Evolutionary conservation across 2,113 vertebrate genomes (phyloP), one percentile per base, ranked within the genome.

Genomic region (Cavia aperea): DNA sequence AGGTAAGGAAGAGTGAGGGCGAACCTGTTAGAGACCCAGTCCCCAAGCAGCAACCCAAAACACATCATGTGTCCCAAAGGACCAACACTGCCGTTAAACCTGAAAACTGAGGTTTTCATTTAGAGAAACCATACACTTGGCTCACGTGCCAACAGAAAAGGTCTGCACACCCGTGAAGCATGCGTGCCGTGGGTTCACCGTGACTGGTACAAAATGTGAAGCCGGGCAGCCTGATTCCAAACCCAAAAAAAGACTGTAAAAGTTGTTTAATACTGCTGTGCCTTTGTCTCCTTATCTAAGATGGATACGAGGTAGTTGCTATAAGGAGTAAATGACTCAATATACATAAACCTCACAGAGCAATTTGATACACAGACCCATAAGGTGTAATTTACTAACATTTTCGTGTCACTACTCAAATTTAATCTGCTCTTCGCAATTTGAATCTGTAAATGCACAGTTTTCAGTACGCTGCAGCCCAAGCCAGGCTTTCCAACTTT

Each of bases 221-320:
- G 23, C 19, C n/a, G 85, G 84, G 24, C 56, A 88, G 29, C 24
- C 49, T 81, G n/a, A 73, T 81, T 70, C 84, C 31, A 95, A 70
- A 75, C 0, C n/a, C 75, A 51, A 83, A 63, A n/a, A n/a, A n/a
- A n/a, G n/a, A 65, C 18, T 24, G 14, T 49, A 19, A 15, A 89
- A 49, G 7, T 70, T 62, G 77, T 10, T 95, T 62, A 39, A 31
- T 56, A 83, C 31, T 3, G 60, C 60, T 82, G 13, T 51, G 19
- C 13, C 58, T 94, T 60, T 51, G 24, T 79, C 90, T 86, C 58
- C 21, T 93, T 46, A 73, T 26, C 12, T 84, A 93, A 95, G 83
- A 79, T 90, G 43, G 31, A 24, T 63, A 65, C 16, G 26, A 86
- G 6, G 1, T 72, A 10, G n/a, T 86, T 72, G 54, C 43, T 68